Base-by-base conservation (phyloP, 1,140 invertebrate species). In the Theocolax elegans region DNA sequence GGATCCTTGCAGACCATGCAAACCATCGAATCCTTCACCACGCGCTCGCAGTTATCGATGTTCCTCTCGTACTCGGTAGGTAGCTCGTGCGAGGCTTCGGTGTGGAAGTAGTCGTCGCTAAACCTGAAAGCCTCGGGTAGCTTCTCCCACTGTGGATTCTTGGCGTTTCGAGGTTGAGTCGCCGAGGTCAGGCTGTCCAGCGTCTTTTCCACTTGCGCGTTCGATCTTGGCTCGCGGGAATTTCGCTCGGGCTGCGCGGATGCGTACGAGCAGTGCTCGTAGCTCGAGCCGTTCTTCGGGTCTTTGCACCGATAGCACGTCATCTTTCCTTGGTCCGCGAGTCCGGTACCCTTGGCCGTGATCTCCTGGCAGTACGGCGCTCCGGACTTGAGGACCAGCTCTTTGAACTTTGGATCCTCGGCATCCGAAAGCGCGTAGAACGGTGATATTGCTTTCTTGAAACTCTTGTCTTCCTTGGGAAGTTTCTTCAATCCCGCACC, bases 1-100 rank as follows among this genome's bases (percentile, higher is more conserved):
- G 88, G 85, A 74, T 93, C 88, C 76, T 89, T 87, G 77, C 92
- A 93, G 1, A 90, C 83, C 79, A 88, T 90, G 76, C 92, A 93
- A 3, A 89, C 87, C 89, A 91, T 90, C 6, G 89, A 89, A 76
- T 91, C 87, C 76, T 87, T 90, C 44, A 88, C 81, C 0, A 91
- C n/a, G 31, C 51, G 51, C 44, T 63, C 53, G 49, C 53, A 69
- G 8, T 46, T 21, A 19, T 60, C 62, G 49, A 49, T 17, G 12
- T 29, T 59, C 12, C 80, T 76, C 42, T 78, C 77, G 44, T 77
- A 77, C 4, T 75, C 75, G 72, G 4, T 74, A 68, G 35, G 46
- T 0, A 46, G 23, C 0, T 63, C 59, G 19, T 38, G 29, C 0
- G 75, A 74, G 0, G 78, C 74, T 8, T 82, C 74, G 12, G 59